Evolutionary conservation across 2,888 invertebrate genomes (phyloP).

Genomic region (Deilephila porcellus): DNA sequence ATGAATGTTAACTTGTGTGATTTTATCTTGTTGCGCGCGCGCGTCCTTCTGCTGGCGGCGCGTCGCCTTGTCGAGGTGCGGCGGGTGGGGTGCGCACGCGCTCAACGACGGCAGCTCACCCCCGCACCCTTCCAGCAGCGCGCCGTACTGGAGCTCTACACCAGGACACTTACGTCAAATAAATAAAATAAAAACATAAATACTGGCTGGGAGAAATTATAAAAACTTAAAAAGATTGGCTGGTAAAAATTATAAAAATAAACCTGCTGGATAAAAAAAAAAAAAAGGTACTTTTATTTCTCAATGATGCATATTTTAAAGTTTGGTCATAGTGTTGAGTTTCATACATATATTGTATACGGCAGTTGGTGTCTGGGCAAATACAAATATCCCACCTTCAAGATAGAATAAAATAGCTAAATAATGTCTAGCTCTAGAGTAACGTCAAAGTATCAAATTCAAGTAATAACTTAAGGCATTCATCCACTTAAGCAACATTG

Average conservation of each 20-base stretch:
- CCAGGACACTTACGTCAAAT: slow-evolving; percentile 41
- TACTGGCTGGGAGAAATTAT: slow-evolving; percentile 37
- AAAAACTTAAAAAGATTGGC: neutral
- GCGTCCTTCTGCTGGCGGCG: slow-evolving; percentile 85
- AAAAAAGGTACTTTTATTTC: too few relatives aligned
- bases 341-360: too few relatives aligned
- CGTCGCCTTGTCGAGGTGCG: slow-evolving; percentile 86
- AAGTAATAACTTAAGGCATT: neutral
- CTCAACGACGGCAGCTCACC: slow-evolving; percentile 81
- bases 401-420: too few relatives aligned
- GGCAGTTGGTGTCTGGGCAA: too few relatives aligned
- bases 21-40: slow-evolving; percentile 89
- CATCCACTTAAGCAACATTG: slow-evolving; percentile 9
- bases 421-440: neutral
- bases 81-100: slow-evolving; percentile 80
- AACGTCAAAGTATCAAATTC: neutral
- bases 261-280: too few relatives aligned
- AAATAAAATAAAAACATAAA: slow-evolving; percentile 53
- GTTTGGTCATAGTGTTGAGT: too few relatives aligned
- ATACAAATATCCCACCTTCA: too few relatives aligned
- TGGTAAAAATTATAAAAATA: neutral
- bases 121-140: slow-evolving; percentile 82
- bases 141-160: slow-evolving; percentile 85
- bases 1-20: slow-evolving; percentile 92
- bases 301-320: too few relatives aligned